Base-by-base conservation (phyloP, 2,113 vertebrate species). In the Syngnathus typhle region DNA sequence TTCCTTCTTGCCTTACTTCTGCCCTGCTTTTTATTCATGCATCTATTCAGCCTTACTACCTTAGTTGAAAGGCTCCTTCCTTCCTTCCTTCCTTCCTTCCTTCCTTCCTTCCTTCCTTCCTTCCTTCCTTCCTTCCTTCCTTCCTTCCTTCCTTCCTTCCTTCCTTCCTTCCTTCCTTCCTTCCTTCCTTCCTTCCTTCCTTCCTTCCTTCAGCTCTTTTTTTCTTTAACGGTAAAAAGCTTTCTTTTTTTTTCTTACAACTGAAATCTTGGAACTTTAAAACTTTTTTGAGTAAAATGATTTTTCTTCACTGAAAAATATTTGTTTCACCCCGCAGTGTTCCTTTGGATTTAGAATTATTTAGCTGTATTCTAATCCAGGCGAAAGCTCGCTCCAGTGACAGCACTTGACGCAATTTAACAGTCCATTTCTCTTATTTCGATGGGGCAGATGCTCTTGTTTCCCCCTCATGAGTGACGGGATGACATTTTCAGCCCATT, bases 401-500 rank as follows among this genome's bases (percentile, higher is more conserved):
- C 51, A 65, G 46, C 39, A 59, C 74, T 74, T 60, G 63, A 70
- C 58, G 27, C 65, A 39, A 43, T 47, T 27, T 63, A 69, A 67
- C 62, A 54, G 55, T 44, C 74, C 11, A 60, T 75, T 82, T 71
- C 54, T 76, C 60, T 69, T 70, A 76, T 81, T 85, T 72, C 58
- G 60, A 60, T 56, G 61, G 69, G 73, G 66, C 73, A 80, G 79
- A 77, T 82, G 80, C 74, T 77, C 78, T 81, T 82, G 82, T 84
- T 74, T 86, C 56, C 67, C 66, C 60, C 60, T 36, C 73, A 52
- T 71, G 71, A 83, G 75, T 78, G 71, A 75, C 82, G 84, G 82
- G 78, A 86, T 84, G 76, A 89, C 82, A 88, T 88, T 76, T 83
- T 78, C 79, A 73, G 77, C 80, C 76, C 76, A 79, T 86, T 85